Percentiles rank a stretch among this genome's conserved stretches.
These are phyloP conservation scores for Stomatorhinus ivindoensis DNA, from an alignment of 2,113 vertebrate species.

Conservation along the genomic window DNA sequence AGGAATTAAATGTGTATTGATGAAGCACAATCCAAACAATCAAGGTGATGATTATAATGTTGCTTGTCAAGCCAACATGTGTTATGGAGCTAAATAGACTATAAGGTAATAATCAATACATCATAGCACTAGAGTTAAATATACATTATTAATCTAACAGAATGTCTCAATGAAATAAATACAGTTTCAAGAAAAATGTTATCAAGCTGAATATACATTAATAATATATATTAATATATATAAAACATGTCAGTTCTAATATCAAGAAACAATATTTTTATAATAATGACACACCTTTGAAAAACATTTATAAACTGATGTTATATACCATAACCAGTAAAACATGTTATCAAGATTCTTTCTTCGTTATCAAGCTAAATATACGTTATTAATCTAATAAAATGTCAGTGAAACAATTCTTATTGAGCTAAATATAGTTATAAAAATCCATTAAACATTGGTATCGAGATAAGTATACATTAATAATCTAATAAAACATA, in stretches of 20 bases:
- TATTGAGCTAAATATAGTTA: background rate
- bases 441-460: background rate
- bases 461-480: background rate
- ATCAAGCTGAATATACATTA: background rate
- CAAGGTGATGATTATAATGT: background rate
- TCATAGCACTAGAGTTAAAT: background rate
- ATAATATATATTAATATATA: background rate
- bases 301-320: background rate
- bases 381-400: background rate
- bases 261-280: background rate
- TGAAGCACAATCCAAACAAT: background rate
- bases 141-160: background rate
- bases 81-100: background rate
- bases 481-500: background rate
- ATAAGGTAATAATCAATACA: background rate
- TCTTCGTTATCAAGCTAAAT: background rate
- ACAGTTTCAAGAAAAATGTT: background rate
- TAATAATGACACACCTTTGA: background rate
- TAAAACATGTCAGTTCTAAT: background rate
- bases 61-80: background rate
- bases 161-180: background rate
- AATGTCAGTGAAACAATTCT: background rate
- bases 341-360: background rate
- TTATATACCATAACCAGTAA: background rate
- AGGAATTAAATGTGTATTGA: background rate